Base-by-base conservation (phyloP, 2,797 vertebrate genomes). In the Carapus acus region DNA sequence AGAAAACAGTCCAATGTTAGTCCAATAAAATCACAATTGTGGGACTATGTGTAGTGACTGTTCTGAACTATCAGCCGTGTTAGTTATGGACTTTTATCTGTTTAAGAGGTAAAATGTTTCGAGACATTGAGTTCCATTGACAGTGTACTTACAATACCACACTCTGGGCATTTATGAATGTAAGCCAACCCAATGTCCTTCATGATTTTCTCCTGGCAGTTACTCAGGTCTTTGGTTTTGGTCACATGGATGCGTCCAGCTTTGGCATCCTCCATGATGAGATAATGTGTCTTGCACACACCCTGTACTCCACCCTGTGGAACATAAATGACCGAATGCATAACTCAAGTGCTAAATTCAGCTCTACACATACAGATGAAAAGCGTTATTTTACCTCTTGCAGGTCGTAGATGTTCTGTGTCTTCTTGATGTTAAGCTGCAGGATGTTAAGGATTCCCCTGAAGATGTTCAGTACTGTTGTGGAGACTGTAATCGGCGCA, bases 221-320 rank as follows among this genome's bases (percentile, higher is more conserved):
- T 69, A 68, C 78, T 83, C 54, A 93, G 71, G 71, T 93, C 88
- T 63, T 85, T 91, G 60, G 88, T 88, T 82, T 92, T 94, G 65
- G 74, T 84, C 69, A 93, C 39, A 29, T 74, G 38, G 52, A 89
- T 53, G 29, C 80, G 34, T 0, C 77, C 83, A 7, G 76, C 77
- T 61, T 72, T 83, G 24, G 46, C 38, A 12, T 90, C 83, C 67
- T 91, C 88, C 62, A 59, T 85, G 71, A 92, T 80, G 49, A 87
- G 5, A 2, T 94, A 94, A 1, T 85, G 85, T 52, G 91, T 90
- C 46, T 89, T 89, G 71, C 93, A 94, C 44, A 87, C 76, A 18
- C 91, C 92, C 49, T 85, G 85, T 21, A 75, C 64, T 6, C 89
- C 89, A 59, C 71, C 60, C 91, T 93, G 63, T 4, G 23, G 63